phyloP scores from a whole-genome alignment of 2,113 vertebrate species.

The Anguilla japonica region DNA sequence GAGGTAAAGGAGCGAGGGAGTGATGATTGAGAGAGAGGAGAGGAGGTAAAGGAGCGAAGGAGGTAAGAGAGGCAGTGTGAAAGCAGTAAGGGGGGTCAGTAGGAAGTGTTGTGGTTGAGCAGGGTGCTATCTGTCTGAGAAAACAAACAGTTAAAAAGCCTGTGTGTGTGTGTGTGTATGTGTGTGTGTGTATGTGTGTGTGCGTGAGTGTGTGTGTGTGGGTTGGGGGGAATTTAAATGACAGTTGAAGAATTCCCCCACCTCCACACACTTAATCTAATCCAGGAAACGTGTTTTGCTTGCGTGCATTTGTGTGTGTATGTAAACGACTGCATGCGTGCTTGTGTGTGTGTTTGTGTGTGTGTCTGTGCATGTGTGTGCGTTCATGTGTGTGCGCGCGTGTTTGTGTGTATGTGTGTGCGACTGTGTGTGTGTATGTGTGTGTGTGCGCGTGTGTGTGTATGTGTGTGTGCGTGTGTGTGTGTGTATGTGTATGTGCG shows the following conservation, averaged over 20 bases:
- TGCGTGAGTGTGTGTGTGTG: neutral
- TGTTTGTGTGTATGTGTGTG: constrained; percentile 46
- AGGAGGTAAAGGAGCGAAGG: too few relatives aligned
- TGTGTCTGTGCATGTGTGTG: constrained; percentile 36
- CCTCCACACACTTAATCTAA: neutral
- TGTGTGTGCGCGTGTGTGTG: constrained; percentile 35
- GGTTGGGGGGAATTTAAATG: constrained; percentile 22
- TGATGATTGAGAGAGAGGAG: too few relatives aligned
- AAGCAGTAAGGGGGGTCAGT: constrained; percentile 1
- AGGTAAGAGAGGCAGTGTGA: neutral
- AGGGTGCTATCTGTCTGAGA: neutral
- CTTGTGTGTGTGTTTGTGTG: too few relatives aligned
- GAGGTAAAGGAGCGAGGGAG: too few relatives aligned
- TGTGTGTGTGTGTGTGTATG: constrained; percentile 44
- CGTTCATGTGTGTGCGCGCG: constrained; percentile 29
- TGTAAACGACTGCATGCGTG: constrained; percentile 43
- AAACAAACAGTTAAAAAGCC: constrained; percentile 58
- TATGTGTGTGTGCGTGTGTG: constrained; percentile 44
- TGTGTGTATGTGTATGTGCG: constrained; percentile 51
- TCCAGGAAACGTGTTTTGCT: constrained; percentile 36
- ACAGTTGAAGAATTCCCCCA: constrained; percentile 29
- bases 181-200: constrained; percentile 44
- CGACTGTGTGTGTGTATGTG: constrained; percentile 40
- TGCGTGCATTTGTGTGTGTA: constrained; percentile 37
- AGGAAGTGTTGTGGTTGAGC: constrained; percentile 61